Evolutionary conservation across 2,797 vertebrate species (phyloP).

Genomic region (Siniperca undulata): DNA sequence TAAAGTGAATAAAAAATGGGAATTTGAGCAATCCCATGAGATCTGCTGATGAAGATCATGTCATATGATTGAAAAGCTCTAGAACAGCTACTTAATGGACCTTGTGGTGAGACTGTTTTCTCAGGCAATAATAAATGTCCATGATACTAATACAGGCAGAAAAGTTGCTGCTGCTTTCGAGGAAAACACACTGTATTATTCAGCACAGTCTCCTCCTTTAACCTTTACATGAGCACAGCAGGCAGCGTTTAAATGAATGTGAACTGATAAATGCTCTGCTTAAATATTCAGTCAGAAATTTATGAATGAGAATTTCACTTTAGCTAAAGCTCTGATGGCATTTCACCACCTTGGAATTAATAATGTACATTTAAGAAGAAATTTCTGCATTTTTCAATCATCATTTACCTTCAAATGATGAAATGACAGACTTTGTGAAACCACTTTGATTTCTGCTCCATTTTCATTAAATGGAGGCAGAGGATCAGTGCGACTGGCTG

Average conservation of each 20-base stretch:
- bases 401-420: conserved; percentile 3
- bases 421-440: conserved; percentile 33
- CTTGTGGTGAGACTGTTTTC: not conserved
- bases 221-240: conserved; percentile 48
- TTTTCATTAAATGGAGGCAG: conserved; percentile 47
- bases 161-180: conserved; percentile 15
- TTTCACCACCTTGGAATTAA: not conserved
- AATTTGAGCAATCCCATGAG: not conserved
- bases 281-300: conserved; percentile 20
- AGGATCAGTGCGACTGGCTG: conserved; percentile 33
- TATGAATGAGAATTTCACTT: conserved; percentile 1
- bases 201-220: conserved; percentile 27
- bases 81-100: not conserved
- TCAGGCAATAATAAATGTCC: not conserved
- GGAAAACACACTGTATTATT: conserved; percentile 35
- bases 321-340: not conserved
- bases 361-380: not conserved
- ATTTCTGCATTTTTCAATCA: conserved; percentile 14
- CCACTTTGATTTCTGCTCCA: conserved; percentile 55
- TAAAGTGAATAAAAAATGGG: not conserved
- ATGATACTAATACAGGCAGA: not conserved
- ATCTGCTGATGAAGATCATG: not conserved
- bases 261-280: conserved; percentile 15
- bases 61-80: not conserved
- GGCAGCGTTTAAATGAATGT: not conserved